These are phyloP conservation scores for Hydrotaea cyrtoneurina DNA, from an alignment of 2,888 invertebrate species.

Conservation along the genomic window DNA sequence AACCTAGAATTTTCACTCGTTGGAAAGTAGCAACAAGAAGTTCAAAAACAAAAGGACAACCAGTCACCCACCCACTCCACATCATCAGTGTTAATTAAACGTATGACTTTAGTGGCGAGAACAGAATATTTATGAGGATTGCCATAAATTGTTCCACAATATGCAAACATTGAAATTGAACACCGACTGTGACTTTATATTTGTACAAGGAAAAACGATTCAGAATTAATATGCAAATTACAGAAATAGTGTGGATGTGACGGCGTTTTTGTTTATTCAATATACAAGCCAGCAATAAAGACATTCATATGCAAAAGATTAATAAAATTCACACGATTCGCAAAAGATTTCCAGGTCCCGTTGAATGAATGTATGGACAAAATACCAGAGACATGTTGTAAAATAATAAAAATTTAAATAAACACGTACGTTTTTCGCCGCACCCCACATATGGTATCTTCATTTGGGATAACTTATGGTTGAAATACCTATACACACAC, in stretches of 20 bases:
- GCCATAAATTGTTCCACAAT: constrained; percentile 9
- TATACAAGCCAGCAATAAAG: constrained; percentile 12
- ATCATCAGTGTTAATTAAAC: neutral
- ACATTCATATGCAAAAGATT: constrained; percentile 27
- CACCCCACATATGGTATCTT: neutral
- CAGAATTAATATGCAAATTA: constrained; percentile 24
- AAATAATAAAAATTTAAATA: neutral
- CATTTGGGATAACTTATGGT: neutral
- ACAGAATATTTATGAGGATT: constrained; percentile 6
- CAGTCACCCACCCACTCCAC: neutral
- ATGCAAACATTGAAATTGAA: constrained; percentile 8
- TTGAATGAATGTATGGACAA: neutral
- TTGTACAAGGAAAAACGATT: neutral
- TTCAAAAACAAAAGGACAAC: too few relatives aligned
- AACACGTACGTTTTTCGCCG: neutral
- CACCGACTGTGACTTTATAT: neutral
- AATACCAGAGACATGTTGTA: neutral
- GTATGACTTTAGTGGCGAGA: neutral
- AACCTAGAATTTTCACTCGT: neutral
- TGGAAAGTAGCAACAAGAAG: neutral
- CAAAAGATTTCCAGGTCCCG: neutral
- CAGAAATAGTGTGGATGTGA: neutral
- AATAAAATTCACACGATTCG: constrained; percentile 31
- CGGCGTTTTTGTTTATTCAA: neutral
- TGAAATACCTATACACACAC: too few relatives aligned